Evolutionary conservation across 2,888 invertebrate genomes (phyloP).

Genomic region (Noctua fimbriata): DNA sequence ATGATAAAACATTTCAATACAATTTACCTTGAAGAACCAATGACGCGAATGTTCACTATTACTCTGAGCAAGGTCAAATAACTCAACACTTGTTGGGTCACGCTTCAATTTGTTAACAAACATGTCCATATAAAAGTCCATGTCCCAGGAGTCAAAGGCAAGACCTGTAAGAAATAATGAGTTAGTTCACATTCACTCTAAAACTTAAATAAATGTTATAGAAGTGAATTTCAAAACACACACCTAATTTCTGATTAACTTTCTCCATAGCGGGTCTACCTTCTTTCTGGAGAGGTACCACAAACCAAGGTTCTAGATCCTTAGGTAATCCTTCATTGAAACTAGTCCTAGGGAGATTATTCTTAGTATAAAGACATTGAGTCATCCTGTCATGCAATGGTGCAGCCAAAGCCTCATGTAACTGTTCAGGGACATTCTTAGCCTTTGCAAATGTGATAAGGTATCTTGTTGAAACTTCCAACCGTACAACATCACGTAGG

Average conservation of each 20-base stretch:
- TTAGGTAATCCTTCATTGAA: constrained; percentile 92
- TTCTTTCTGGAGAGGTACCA: constrained; percentile 94
- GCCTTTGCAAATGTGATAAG: constrained; percentile 88
- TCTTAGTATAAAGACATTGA: constrained; percentile 94
- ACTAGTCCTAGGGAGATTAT: constrained; percentile 91
- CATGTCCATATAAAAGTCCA: constrained; percentile 96
- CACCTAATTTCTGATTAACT: constrained; percentile 94
- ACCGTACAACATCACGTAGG: constrained; percentile 92
- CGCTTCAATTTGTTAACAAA: constrained; percentile 95
- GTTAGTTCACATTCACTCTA: background rate
- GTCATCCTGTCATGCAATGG: constrained; percentile 98
- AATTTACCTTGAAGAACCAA: constrained; percentile 97
- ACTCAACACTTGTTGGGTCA: constrained; percentile 99
- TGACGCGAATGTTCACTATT: constrained; percentile 99
- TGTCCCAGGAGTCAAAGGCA: constrained; percentile 98
- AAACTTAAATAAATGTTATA: background rate
- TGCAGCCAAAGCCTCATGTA: constrained; percentile 88
- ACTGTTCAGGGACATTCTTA: constrained; percentile 78
- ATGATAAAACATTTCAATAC: constrained; percentile 46
- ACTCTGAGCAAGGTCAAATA: constrained; percentile 99
- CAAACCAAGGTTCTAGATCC: constrained; percentile 93
- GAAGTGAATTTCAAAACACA: constrained; percentile 41
- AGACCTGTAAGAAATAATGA: constrained; percentile 90
- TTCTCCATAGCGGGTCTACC: constrained; percentile 95
- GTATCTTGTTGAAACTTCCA: constrained; percentile 96